Conservation (phyloP, 2,113 vertebrate species). For the Ceyx cyanopectus region DNA sequence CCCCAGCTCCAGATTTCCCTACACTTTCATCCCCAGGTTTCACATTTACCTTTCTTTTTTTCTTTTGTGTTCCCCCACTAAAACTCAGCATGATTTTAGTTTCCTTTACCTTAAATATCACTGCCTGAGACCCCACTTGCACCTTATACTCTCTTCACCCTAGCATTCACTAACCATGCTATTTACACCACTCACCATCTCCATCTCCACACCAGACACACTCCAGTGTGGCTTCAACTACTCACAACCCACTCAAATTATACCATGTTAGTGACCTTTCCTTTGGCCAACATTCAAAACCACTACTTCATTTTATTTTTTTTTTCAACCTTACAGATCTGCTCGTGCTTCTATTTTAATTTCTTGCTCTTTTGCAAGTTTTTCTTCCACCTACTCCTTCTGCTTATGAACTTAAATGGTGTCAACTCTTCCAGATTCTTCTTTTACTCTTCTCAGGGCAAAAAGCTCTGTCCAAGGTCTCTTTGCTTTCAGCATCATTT, state of each 20-base stretch:
- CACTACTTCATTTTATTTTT: not conserved
- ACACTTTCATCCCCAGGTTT: not conserved
- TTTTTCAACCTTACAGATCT: not conserved
- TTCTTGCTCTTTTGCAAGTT: not conserved
- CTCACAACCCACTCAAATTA: not conserved
- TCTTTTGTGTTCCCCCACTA: fast-evolving
- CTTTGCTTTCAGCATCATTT: not conserved
- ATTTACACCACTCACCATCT: not conserved
- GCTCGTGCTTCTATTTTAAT: not conserved
- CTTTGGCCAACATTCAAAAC: not conserved
- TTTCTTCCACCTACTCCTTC: not conserved
- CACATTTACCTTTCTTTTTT: not conserved
- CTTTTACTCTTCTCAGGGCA: not conserved
- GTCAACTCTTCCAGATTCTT: not conserved
- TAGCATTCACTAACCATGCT: not conserved
- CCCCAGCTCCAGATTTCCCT: not conserved
- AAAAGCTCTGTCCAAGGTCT: not conserved
- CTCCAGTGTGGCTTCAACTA: not conserved
- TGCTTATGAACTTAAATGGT: not conserved
- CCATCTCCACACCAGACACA: not conserved
- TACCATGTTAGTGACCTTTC: not conserved
- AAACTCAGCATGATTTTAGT: not conserved
- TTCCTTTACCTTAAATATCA: not conserved
- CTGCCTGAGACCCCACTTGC: not conserved
- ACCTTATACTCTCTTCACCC: not conserved